Conservation (phyloP, 64 coral and sea anemone species). For the Hydrozoanthus tunicans region DNA sequence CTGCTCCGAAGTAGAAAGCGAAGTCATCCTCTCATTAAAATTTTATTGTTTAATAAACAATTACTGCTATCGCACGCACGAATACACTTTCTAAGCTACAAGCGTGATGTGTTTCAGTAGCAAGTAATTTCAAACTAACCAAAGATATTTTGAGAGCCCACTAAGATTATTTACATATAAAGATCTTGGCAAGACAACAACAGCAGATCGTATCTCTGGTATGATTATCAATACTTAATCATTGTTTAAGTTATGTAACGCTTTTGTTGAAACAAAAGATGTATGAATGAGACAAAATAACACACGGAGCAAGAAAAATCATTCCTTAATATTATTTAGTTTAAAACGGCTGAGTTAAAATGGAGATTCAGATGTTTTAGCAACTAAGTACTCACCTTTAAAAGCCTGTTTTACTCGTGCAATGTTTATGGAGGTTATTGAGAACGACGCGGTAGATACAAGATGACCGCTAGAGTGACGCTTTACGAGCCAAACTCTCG, state of each 20-base stretch:
- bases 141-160: too few species aligned
- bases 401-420: conserved; percentile 49
- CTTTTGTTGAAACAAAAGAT: conserved; percentile 26
- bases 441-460: conserved; percentile 59
- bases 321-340: neutral
- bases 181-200: neutral
- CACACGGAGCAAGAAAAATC: neutral
- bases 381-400: conserved; percentile 45
- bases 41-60: neutral
- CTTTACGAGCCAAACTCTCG: conserved; percentile 74
- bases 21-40: neutral
- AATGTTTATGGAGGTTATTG: conserved; percentile 48
- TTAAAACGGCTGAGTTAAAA: neutral
- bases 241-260: conserved; percentile 22
- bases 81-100: neutral
- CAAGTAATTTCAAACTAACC: neutral
- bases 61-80: neutral
- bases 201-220: neutral
- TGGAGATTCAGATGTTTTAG: neutral
- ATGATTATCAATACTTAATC: too few species aligned
- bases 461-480: conserved; percentile 76
- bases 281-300: conserved; percentile 14
- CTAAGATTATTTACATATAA: neutral
- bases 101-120: neutral
- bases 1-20: neutral